Evolutionary conservation across 2,113 vertebrate genomes (phyloP).

Genomic region (Anas platyrhynchos): DNA sequence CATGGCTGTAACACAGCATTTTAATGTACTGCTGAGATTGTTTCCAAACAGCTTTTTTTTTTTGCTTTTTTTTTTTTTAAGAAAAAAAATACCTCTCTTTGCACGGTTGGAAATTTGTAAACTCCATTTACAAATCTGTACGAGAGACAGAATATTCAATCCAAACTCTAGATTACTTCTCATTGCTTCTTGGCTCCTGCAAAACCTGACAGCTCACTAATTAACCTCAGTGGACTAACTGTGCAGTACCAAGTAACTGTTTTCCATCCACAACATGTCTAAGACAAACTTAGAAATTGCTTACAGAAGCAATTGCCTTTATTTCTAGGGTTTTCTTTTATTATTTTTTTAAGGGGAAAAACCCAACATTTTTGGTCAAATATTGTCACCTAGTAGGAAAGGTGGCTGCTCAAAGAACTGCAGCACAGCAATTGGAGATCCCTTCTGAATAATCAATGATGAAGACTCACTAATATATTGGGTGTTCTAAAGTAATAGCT

Average conservation of each 20-base stretch:
- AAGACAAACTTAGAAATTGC: conserved; percentile 21
- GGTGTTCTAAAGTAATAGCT: not conserved
- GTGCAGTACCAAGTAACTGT: not conserved
- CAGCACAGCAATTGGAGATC: not conserved
- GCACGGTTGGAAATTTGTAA: not conserved
- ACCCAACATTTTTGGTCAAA: not conserved
- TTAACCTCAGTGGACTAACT: conserved; percentile 38
- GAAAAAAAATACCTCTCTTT: not conserved
- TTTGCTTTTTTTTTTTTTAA: not conserved
- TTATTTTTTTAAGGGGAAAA: not conserved
- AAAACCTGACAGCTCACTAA: not conserved
- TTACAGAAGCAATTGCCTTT: conserved; percentile 6
- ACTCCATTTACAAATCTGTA: conserved; percentile 14
- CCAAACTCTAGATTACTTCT: conserved; percentile 46
- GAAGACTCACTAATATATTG: not conserved
- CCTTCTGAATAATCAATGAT: not conserved
- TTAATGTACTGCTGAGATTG: not conserved
- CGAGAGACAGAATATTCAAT: conserved; percentile 15
- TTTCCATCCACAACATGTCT: conserved; percentile 26
- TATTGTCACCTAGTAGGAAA: not conserved
- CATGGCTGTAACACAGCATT: not conserved
- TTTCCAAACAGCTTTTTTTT: not conserved
- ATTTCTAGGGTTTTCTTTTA: conserved; percentile 21
- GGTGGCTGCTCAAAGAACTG: not conserved
- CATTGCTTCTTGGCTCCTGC: conserved; percentile 9